These are phyloP conservation scores for Plectropomus leopardus DNA, from an alignment of 2,113 vertebrate species.

Conservation along the genomic window DNA sequence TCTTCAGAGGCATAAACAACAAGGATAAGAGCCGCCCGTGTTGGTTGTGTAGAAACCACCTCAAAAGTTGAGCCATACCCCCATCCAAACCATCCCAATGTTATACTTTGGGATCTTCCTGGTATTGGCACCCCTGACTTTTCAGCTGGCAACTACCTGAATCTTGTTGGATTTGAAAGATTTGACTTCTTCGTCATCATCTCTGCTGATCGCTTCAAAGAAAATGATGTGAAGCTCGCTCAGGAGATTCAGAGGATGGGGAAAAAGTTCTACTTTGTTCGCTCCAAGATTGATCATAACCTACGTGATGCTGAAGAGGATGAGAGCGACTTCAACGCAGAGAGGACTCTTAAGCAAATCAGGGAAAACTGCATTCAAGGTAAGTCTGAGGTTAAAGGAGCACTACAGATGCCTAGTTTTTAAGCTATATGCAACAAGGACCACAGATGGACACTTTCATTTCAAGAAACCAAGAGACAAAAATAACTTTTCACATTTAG, in stretches of 20 bases:
- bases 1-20: slow-evolving; percentile 4
- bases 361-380: slow-evolving; percentile 1
- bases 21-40: background rate
- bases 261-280: slow-evolving; percentile 65
- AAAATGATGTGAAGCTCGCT: slow-evolving; percentile 47
- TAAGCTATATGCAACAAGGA: background rate
- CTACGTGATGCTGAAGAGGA: background rate
- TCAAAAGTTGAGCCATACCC: background rate
- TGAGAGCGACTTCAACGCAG: background rate
- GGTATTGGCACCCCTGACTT: slow-evolving; percentile 32
- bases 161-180: slow-evolving; percentile 28
- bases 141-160: slow-evolving; percentile 22
- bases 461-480: background rate
- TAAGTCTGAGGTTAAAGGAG: background rate
- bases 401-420: background rate
- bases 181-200: slow-evolving; percentile 67
- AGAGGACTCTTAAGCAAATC: background rate
- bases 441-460: background rate
- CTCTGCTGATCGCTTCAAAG: slow-evolving; percentile 40
- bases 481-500: background rate
- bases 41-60: slow-evolving; percentile 33
- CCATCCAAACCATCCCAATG: slow-evolving; percentile 40
- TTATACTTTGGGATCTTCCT: slow-evolving; percentile 53
- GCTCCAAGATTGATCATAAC: slow-evolving; percentile 40
- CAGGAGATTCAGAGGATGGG: slow-evolving; percentile 35